Conservation (phyloP, 2,113 vertebrate species). For the Cardinalis cardinalis region DNA sequence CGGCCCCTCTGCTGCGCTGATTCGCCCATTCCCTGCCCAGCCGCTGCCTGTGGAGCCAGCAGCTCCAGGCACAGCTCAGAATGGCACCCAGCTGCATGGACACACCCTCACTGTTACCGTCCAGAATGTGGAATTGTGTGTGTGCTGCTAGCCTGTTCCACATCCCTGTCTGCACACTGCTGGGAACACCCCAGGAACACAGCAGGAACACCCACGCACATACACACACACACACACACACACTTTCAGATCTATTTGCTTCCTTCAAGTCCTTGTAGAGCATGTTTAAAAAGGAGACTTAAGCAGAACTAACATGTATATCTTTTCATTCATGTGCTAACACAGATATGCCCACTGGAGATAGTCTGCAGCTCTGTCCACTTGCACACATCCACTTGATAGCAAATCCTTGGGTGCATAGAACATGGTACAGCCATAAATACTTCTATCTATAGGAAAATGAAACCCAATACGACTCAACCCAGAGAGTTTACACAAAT, state of each 20-base stretch:
- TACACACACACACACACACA: neutral
- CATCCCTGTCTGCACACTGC: rapidly evolving
- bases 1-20: rapidly evolving
- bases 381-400: neutral
- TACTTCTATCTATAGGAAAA: neutral
- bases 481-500: neutral
- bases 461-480: neutral
- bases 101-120: rapidly evolving
- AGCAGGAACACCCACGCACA: rapidly evolving
- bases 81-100: neutral
- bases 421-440: neutral
- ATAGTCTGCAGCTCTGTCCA: neutral
- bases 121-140: neutral
- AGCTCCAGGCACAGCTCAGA: rapidly evolving
- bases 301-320: neutral
- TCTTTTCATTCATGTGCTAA: no score
- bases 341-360: neutral
- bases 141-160: neutral
- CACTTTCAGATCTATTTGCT: rapidly evolving
- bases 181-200: no score
- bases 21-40: neutral
- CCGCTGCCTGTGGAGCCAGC: neutral
- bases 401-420: neutral
- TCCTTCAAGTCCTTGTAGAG: neutral
- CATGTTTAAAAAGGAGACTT: neutral